These are phyloP conservation scores for Cryptotermes secundus DNA, from an alignment of 1,140 invertebrate species.

Conservation along the genomic window DNA sequence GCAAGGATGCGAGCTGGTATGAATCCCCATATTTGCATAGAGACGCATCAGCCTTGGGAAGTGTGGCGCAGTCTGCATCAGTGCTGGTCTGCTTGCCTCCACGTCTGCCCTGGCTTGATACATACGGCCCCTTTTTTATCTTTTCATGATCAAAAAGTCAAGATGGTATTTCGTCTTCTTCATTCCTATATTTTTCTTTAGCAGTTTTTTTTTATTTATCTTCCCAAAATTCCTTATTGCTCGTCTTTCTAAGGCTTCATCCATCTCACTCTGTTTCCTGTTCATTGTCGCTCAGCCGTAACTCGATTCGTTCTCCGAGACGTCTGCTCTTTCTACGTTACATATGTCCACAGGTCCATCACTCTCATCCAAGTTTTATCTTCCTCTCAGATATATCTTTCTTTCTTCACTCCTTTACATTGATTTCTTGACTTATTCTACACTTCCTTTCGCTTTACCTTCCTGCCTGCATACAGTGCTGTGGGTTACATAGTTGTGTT, in stretches of 20 bases:
- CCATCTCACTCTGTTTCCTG: not conserved
- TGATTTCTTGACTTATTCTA: too few species aligned
- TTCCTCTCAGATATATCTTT: too few species aligned
- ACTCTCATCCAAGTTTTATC: not conserved
- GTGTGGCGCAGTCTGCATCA: too few species aligned
- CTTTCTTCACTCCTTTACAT: too few species aligned
- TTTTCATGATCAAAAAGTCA: not conserved
- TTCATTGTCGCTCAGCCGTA: not conserved
- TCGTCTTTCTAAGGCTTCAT: not conserved
- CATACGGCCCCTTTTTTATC: not conserved
- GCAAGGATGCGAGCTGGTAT: too few species aligned
- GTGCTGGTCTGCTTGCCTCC: too few species aligned
- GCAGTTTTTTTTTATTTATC: not conserved
- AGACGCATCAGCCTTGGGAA: too few species aligned
- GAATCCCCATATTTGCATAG: too few species aligned
- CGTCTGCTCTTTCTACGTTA: not conserved
- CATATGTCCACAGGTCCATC: not conserved
- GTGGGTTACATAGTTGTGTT: too few species aligned
- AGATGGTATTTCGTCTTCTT: not conserved
- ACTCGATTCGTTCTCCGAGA: not conserved
- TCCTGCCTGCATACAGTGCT: too few species aligned
- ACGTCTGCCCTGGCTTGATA: not conserved
- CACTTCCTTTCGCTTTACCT: too few species aligned
- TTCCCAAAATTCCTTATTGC: not conserved
- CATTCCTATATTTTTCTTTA: not conserved